A percentile compares a stretch with the other conserved stretches of the same genome.
Conservation (phyloP, 1,140 invertebrate species). For the Aphelinus atriplicis region DNA sequence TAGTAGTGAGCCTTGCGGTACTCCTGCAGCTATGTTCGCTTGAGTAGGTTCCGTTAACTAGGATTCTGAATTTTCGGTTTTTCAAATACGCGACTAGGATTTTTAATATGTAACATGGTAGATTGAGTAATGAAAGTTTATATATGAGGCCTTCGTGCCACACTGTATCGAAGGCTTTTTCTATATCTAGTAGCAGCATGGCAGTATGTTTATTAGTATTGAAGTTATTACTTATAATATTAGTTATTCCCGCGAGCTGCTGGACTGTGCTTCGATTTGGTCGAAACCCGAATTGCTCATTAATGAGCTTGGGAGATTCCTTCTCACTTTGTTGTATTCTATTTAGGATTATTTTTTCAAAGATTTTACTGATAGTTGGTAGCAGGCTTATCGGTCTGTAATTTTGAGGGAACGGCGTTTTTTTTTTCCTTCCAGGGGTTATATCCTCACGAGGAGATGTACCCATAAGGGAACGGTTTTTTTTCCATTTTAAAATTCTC, state of each 20-base stretch:
- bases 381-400: constrained; percentile 48
- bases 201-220: constrained; percentile 40
- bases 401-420: constrained; percentile 27
- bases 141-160: constrained; percentile 39
- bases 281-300: constrained; percentile 46
- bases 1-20: constrained; percentile 51
- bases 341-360: constrained; percentile 43
- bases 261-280: constrained; percentile 37
- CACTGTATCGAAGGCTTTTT: constrained; percentile 32
- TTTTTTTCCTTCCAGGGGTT: not conserved
- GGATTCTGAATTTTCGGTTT: constrained; percentile 43
- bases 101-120: constrained; percentile 46
- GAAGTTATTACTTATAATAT: constrained; percentile 35
- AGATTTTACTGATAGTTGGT: constrained; percentile 38
- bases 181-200: constrained; percentile 34
- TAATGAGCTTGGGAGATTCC: constrained; percentile 16
- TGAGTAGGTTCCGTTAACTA: constrained; percentile 33
- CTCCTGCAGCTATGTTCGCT: constrained; percentile 44
- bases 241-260: constrained; percentile 29
- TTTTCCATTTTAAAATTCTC: too few relatives aligned
- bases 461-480: too few relatives aligned
- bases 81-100: constrained; percentile 49
- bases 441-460: too few relatives aligned
- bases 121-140: constrained; percentile 13
- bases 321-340: constrained; percentile 4